Evolutionary conservation across 2,797 vertebrate genomes (phyloP).

Genomic region (Oreochromis mossambicus): DNA sequence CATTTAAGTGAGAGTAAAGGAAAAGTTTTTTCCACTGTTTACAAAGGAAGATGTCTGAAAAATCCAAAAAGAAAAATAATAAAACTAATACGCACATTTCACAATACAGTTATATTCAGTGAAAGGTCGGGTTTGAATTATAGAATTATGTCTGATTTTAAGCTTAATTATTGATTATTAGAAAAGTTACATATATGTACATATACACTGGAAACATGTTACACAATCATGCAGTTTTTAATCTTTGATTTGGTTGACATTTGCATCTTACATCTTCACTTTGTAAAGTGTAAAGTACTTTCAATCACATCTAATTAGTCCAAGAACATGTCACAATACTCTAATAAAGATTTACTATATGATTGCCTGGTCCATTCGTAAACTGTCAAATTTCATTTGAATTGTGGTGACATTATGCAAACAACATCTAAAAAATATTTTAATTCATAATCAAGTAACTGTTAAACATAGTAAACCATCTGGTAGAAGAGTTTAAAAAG

Average conservation of each 20-base stretch:
- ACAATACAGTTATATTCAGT: background rate
- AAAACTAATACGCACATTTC: background rate
- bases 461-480: background rate
- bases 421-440: background rate
- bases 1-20: conserved; percentile 36
- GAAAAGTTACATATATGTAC: background rate
- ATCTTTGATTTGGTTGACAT: conserved; percentile 28
- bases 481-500: background rate
- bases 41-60: accelerated
- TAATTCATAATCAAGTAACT: background rate
- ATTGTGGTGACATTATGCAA: background rate
- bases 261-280: background rate
- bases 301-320: background rate
- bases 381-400: background rate
- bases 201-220: background rate
- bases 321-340: background rate
- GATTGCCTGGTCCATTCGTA: background rate
- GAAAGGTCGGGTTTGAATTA: accelerated
- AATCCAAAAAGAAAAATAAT: background rate
- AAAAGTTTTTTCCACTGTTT: accelerated
- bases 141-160: background rate
- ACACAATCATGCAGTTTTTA: background rate
- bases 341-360: background rate
- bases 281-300: background rate
- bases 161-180: background rate